Conservation (phyloP, 1,140 invertebrate genomes). For the Patella vulgata region DNA sequence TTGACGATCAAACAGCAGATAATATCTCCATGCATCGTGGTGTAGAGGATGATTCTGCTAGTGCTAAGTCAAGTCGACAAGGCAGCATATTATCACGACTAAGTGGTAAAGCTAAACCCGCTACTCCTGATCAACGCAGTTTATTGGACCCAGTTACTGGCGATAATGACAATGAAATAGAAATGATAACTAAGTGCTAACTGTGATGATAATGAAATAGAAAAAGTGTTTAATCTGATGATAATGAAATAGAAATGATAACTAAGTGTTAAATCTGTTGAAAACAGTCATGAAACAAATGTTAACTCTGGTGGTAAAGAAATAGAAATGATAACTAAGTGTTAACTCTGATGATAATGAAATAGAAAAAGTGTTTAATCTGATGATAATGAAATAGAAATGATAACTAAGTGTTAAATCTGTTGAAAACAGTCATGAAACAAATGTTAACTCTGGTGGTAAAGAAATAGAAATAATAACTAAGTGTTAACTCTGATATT, state of each 20-base stretch:
- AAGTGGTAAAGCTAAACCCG: constrained; percentile 45
- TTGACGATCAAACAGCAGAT: constrained; percentile 35
- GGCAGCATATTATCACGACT: constrained; percentile 51
- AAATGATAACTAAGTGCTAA: not conserved
- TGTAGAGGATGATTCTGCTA: constrained; percentile 38
- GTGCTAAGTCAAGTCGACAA: constrained; percentile 27
- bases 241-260: too few species aligned
- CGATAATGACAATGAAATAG: constrained; percentile 1
- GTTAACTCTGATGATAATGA: not conserved
- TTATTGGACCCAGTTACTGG: constrained; percentile 34
- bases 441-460: not conserved
- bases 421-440: too few species aligned
- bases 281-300: too few species aligned
- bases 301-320: not conserved
- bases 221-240: too few species aligned
- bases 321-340: not conserved
- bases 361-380: too few species aligned
- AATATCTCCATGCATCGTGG: constrained; percentile 54
- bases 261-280: too few species aligned
- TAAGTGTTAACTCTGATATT: not conserved
- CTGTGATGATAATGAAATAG: not conserved
- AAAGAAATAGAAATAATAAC: not conserved
- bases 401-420: too few species aligned
- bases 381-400: too few species aligned
- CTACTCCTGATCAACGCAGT: constrained; percentile 34